Conservation (phyloP, 2,888 invertebrate species). For the Dryobotodes eremita region DNA sequence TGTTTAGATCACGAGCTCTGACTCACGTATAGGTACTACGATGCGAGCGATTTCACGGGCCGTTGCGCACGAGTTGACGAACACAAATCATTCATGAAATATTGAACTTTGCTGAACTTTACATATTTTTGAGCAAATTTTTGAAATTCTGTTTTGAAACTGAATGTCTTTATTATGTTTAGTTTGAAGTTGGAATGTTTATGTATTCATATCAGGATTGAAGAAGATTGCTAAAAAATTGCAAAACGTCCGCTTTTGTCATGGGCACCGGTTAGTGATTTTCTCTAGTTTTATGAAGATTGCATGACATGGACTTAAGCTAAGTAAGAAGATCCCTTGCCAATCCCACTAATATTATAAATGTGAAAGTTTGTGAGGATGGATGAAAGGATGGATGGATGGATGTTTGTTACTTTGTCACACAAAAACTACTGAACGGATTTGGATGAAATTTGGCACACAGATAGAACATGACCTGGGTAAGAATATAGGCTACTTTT, state of each 20-base stretch:
- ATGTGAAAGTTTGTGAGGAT: no score
- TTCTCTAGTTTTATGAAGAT: neutral
- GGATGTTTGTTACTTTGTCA: no score
- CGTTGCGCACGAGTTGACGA: slow-evolving; percentile 65
- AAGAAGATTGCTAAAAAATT: neutral
- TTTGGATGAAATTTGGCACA: no score
- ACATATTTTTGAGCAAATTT: slow-evolving; percentile 45
- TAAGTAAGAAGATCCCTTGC: neutral
- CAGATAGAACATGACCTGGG: no score
- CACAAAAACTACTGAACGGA: no score
- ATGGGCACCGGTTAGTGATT: no score
- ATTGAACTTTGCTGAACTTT: slow-evolving; percentile 58
- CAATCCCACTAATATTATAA: neutral
- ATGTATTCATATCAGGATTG: neutral
- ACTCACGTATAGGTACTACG: slow-evolving; percentile 50
- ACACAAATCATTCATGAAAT: slow-evolving; percentile 63
- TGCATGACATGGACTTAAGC: neutral
- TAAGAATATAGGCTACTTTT: no score
- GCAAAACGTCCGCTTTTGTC: neutral
- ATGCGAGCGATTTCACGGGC: slow-evolving; percentile 61
- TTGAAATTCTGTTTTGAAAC: slow-evolving; percentile 27
- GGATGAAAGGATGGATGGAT: no score
- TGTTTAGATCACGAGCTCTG: slow-evolving; percentile 53
- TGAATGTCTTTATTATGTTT: slow-evolving; percentile 1
- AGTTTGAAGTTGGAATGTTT: neutral